These are phyloP conservation scores for Drosophila pullipes DNA, from an alignment of 2,888 invertebrate genomes.

Conservation along the genomic window DNA sequence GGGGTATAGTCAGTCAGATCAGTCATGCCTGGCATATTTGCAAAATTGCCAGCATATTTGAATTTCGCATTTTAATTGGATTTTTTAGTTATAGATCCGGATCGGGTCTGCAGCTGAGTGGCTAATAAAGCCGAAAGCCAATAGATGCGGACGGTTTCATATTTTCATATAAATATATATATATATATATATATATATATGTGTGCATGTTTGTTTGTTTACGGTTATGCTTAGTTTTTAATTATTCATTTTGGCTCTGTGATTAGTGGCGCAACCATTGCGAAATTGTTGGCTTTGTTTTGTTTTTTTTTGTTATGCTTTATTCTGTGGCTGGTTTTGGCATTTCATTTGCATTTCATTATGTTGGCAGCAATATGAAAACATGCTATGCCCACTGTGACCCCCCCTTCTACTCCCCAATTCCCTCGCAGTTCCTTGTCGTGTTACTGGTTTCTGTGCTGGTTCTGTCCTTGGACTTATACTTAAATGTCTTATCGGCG, in stretches of 20 bases:
- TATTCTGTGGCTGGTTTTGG: constrained; percentile 46
- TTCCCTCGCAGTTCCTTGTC: neutral
- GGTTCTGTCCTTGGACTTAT: constrained; percentile 41
- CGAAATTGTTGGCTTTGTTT: constrained; percentile 29
- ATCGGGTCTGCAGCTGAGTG: neutral
- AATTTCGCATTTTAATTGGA: constrained; percentile 48
- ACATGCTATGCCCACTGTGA: constrained; percentile 5
- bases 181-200: neutral
- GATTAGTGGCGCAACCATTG: constrained; percentile 37
- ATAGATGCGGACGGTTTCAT: neutral
- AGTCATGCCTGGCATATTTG: neutral
- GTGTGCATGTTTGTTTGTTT: constrained; percentile 6
- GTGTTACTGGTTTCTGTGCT: constrained; percentile 10
- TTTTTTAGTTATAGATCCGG: constrained; percentile 11
- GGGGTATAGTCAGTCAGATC: neutral
- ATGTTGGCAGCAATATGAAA: constrained; percentile 26
- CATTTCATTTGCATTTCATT: constrained; percentile 71
- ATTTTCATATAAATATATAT: neutral
- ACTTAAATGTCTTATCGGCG: constrained; percentile 55
- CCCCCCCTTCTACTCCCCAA: neutral
- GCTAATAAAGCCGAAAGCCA: neutral
- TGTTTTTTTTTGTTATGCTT: constrained; percentile 26
- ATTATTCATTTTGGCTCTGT: constrained; percentile 44
- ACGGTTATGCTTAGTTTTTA: constrained; percentile 30
- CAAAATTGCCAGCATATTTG: constrained; percentile 4